Percentiles rank a stretch among this genome's conserved stretches.
Evolutionary conservation across 2,797 vertebrate genomes (phyloP).

Genomic region (Telmatherina bonti): DNA sequence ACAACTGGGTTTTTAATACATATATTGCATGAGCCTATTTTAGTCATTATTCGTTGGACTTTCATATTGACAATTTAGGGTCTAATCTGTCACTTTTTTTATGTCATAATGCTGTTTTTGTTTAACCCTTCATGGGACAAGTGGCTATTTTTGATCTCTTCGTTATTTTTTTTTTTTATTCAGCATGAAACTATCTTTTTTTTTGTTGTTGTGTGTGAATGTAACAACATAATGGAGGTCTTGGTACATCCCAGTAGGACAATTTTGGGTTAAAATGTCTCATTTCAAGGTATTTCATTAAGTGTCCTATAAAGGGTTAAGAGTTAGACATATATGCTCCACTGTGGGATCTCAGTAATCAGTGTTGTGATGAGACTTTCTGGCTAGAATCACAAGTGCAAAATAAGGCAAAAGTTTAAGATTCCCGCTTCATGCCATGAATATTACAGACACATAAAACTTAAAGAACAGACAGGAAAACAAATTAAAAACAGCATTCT

Average conservation of each 20-base stretch:
- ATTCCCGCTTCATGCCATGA: background rate
- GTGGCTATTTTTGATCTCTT: too few relatives aligned
- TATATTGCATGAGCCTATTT: background rate
- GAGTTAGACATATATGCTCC: background rate
- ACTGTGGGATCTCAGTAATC: background rate
- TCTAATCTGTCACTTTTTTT: background rate
- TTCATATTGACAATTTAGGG: background rate
- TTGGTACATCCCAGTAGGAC: too few relatives aligned
- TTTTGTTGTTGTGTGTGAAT: too few relatives aligned
- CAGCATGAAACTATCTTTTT: too few relatives aligned
- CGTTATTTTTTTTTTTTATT: too few relatives aligned
- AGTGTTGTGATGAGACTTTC: background rate
- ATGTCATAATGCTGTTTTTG: background rate
- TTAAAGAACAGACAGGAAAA: background rate
- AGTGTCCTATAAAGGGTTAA: too few relatives aligned
- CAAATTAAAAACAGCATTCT: constrained; percentile 11
- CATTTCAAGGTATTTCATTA: too few relatives aligned
- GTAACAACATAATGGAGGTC: too few relatives aligned
- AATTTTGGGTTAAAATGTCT: too few relatives aligned
- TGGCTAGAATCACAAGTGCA: background rate
- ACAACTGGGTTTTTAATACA: background rate
- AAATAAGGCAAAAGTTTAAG: background rate
- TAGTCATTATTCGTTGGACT: background rate
- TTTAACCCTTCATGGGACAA: too few relatives aligned
- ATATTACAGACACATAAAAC: background rate